A percentile compares a stretch with the other conserved stretches of the same genome.
These are phyloP conservation scores for Strongylocentrotus purpuratus DNA, from an alignment of 35 echinoderm and acorn worm species.

Conservation along the genomic window DNA sequence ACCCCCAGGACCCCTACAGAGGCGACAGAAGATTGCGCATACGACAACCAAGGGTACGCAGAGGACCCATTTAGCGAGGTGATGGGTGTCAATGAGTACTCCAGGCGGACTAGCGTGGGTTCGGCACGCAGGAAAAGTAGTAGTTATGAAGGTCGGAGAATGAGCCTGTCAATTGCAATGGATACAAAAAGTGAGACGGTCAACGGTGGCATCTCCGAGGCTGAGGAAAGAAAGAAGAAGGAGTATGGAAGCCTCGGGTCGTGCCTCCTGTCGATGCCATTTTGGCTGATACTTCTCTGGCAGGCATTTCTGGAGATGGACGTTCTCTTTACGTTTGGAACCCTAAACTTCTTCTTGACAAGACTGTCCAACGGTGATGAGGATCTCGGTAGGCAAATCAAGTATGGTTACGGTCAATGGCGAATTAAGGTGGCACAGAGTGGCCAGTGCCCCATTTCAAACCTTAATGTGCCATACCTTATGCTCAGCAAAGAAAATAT, in stretches of 20 bases:
- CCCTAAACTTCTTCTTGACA: not conserved
- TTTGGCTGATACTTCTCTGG: not conserved
- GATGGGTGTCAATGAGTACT: not conserved
- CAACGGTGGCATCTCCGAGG: not conserved
- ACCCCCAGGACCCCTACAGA: not conserved
- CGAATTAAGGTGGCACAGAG: too few species aligned
- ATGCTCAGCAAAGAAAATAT: too few species aligned
- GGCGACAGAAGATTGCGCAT: not conserved
- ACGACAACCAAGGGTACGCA: not conserved
- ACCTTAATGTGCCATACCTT: too few species aligned
- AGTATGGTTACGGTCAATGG: too few species aligned
- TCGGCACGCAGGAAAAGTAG: not conserved
- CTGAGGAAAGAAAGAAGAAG: constrained; percentile 28
- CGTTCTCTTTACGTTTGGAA: not conserved
- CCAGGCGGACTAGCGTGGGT: not conserved
- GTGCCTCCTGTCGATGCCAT: constrained; percentile 7
- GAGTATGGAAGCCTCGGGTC: not conserved
- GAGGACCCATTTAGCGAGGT: not conserved
- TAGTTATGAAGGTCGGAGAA: not conserved
- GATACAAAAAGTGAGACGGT: not conserved
- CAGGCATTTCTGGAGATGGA: not conserved
- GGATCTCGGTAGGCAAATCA: not conserved
- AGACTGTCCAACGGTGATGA: constrained; percentile 23
- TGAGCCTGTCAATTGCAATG: not conserved
- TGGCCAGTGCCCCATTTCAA: too few species aligned